phyloP scores from a whole-genome alignment of 2,888 invertebrate species.

The Sicus ferrugineus region DNA sequence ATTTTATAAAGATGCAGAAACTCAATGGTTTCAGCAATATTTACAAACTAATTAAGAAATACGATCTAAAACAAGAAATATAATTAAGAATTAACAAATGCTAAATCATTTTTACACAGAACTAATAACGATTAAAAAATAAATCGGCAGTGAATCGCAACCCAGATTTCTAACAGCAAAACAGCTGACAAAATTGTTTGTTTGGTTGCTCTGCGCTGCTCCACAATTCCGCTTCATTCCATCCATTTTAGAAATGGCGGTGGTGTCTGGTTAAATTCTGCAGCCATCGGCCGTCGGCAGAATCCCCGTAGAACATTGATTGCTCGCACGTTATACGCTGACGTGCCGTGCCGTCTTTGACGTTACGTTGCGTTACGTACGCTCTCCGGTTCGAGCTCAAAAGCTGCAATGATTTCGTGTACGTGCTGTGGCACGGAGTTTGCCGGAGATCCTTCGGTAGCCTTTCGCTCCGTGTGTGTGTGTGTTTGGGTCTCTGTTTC shows the following conservation, averaged over 20 bases:
- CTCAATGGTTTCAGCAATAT: no score
- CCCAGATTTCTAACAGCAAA: no score
- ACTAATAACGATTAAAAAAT: no score
- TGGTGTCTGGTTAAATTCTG: neutral
- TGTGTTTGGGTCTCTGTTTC: neutral
- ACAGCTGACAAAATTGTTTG: no score
- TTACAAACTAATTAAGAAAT: no score
- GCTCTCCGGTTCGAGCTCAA: slow-evolving; percentile 12
- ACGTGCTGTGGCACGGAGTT: slow-evolving; percentile 15
- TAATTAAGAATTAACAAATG: no score
- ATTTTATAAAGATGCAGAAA: no score
- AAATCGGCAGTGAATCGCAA: no score
- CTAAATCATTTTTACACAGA: no score
- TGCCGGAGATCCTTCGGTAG: neutral
- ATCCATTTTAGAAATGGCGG: neutral
- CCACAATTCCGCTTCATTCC: neutral
- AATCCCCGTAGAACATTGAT: slow-evolving; percentile 33
- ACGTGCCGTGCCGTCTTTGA: slow-evolving; percentile 13
- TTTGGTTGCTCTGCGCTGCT: no score
- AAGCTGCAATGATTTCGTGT: slow-evolving; percentile 19
- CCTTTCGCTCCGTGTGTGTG: neutral
- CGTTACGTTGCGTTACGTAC: neutral
- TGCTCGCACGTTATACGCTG: slow-evolving; percentile 29
- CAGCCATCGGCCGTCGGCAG: slow-evolving; percentile 6
- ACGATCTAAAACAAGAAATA: no score